Base-by-base conservation (phyloP, 2,888 invertebrate species). In the Palloptera scutellata region DNA sequence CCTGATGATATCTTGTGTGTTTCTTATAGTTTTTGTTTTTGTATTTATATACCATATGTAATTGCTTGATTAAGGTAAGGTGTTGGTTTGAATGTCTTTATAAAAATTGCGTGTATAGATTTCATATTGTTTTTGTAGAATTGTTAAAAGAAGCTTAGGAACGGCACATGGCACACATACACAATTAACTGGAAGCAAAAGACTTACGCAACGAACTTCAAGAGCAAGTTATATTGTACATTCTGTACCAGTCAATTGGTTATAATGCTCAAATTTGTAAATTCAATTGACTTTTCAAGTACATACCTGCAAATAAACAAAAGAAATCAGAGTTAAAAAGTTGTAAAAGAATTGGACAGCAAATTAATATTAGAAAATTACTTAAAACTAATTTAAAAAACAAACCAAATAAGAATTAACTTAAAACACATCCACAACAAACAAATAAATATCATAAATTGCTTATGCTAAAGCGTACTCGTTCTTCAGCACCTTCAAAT, bases 391-490 rank as follows among this genome's bases (percentile, higher is more conserved):
- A 45, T 43, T 13, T 59, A 41, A 59, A 59, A 59, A 69, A 63
- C 13, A 71, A 66, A 61, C 64, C 63, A 70, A 54, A 63, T 43
- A 59, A 71, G 64, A 64, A 51, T 41, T 52, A 60, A 42, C n/a
- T n/a, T n/a, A n/a, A n/a, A n/a, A n/a, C n/a, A n/a, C n/a, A n/a
- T n/a, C n/a, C n/a, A n/a, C n/a, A 30, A 30, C 30, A 30, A 30
- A 30, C 30, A 30, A 30, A 30, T 30, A 30, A 30, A 30, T 30
- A 30, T 4, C 30, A 30, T 30, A 30, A 30, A 4, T 30, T 30
- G 30, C 30, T 30, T 4, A 30, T 30, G 30, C 17, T 58, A 75
- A 77, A 77, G 78, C 77, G 77, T 76, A 77, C 77, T 77, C 71
- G 71, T 12, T n/a, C 61, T 17, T 67, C 69, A 60, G 51, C 51